Base-by-base conservation (phyloP, 2,888 invertebrate genomes). In the Dicyrtoma fusca region DNA sequence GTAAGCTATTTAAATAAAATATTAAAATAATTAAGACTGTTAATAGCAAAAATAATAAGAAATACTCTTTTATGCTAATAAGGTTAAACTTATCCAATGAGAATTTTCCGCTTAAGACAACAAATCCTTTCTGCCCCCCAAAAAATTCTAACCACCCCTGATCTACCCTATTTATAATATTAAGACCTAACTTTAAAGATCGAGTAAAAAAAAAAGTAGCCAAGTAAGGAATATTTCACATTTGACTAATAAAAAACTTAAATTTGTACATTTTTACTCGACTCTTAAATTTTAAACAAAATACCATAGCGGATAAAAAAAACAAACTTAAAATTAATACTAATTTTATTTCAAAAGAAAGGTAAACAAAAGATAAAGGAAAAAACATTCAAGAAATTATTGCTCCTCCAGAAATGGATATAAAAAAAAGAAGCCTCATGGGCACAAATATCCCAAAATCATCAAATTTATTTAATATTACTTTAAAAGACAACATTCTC, bases 181-280 rank as follows among this genome's bases (percentile, higher is more conserved):
- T 81, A 78, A 83, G 82, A 1, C 86, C 83, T 76, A 84, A 82
- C 80, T 79, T 82, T 83, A 88, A 83, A 83, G 85, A 82, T 83
- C 82, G 84, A 82, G 83, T 86, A 80, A 87, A 70, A 0, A 85
- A 83, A 83, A 84, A 85, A 80, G 85, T 84, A 4, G 84, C 84
- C 81, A 86, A 83, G 82, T 81, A 83, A 62, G 87, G 86, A 77
- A 87, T 83, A 87, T 87, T 87, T 82, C 87, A 88, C 81, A 88
- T 88, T 34, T 75, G 77, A 0, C 82, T 81, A 72, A 82, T 79
- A 84, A 84, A 23, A 21, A 57, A 57, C 11, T n/a, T 10, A 57
- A 11, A 11, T 11, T 8, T 8, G 17, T n/a, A 85, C 11, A 77
- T 75, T 82, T 63, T 80, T 82, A 79, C 81, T 83, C 83, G 85